Conservation (phyloP, 2,888 invertebrate species). For the Xylota segnis region DNA sequence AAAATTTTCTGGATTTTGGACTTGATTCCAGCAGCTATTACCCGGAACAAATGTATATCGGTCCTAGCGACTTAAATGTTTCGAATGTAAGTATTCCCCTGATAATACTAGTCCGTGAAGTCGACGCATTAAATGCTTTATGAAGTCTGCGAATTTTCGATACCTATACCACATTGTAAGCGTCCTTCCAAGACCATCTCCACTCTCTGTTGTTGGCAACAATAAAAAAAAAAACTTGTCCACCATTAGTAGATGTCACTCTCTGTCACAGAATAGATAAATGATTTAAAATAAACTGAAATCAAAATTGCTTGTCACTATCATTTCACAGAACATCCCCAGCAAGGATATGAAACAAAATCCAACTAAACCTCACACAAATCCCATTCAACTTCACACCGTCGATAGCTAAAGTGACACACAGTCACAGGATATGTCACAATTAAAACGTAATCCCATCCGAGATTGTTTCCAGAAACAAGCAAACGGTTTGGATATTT, state of each 20-base stretch:
- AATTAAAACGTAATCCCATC: constrained; percentile 33
- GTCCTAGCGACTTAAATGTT: too few relatives aligned
- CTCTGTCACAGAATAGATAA: not conserved
- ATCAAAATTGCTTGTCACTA: constrained; percentile 27
- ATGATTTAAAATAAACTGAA: not conserved
- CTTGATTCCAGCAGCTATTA: too few relatives aligned
- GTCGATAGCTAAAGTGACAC: constrained; percentile 16
- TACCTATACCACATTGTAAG: too few relatives aligned
- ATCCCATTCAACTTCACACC: constrained; percentile 9
- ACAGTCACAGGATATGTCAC: constrained; percentile 24
- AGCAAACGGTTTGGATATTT: constrained; percentile 12
- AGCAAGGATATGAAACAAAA: not conserved
- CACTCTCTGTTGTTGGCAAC: too few relatives aligned
- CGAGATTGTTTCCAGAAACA: constrained; percentile 31
- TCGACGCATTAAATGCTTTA: too few relatives aligned
- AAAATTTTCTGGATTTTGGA: too few relatives aligned
- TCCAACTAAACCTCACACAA: constrained; percentile 26
- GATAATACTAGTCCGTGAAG: too few relatives aligned
- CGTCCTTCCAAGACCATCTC: too few relatives aligned
- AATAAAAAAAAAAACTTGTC: too few relatives aligned
- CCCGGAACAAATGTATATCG: too few relatives aligned
- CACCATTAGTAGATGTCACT: not conserved
- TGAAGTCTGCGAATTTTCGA: too few relatives aligned
- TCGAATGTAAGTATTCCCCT: too few relatives aligned
- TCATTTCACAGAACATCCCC: not conserved